Percentiles rank a stretch among this genome's conserved stretches.
These are phyloP conservation scores for Trissonchulus latispiculum DNA, from an alignment of 2,888 invertebrate species.

Conservation along the genomic window DNA sequence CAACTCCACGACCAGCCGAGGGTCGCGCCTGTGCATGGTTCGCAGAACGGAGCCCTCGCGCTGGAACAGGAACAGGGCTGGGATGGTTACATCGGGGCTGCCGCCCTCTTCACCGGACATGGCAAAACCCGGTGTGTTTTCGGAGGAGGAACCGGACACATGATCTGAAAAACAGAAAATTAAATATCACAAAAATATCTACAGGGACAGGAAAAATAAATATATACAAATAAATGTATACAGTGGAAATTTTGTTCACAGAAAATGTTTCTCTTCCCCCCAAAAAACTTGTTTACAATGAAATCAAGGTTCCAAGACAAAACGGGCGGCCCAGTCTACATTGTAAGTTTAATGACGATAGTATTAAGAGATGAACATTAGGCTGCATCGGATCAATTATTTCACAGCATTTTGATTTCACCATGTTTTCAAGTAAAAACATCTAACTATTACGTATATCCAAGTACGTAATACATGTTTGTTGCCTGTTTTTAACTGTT, in stretches of 20 bases:
- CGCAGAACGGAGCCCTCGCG: constrained; percentile 63
- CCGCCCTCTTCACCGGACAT: constrained; percentile 79
- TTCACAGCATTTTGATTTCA: no score
- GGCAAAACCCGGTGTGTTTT: constrained; percentile 72
- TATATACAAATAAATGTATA: background rate
- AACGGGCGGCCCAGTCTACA: background rate
- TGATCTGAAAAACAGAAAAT: constrained; percentile 51
- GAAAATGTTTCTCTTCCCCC: no score
- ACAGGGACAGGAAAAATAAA: background rate
- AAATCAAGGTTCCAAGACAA: no score
- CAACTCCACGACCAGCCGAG: no score
- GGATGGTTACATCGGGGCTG: constrained; percentile 69
- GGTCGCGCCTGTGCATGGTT: background rate
- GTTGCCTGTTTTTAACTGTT: no score
- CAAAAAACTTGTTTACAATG: no score
- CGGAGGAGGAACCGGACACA: constrained; percentile 61
- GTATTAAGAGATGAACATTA: no score
- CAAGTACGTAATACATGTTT: no score
- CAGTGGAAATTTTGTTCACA: no score
- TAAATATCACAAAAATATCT: background rate
- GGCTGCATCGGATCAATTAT: no score
- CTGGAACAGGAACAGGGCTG: constrained; percentile 77
- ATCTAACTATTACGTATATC: no score
- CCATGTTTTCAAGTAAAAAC: no score
- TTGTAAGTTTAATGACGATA: background rate